Percentiles rank a stretch among this genome's conserved stretches.
Conservation (phyloP, 2,797 vertebrate species). For the Carduelis carduelis region DNA sequence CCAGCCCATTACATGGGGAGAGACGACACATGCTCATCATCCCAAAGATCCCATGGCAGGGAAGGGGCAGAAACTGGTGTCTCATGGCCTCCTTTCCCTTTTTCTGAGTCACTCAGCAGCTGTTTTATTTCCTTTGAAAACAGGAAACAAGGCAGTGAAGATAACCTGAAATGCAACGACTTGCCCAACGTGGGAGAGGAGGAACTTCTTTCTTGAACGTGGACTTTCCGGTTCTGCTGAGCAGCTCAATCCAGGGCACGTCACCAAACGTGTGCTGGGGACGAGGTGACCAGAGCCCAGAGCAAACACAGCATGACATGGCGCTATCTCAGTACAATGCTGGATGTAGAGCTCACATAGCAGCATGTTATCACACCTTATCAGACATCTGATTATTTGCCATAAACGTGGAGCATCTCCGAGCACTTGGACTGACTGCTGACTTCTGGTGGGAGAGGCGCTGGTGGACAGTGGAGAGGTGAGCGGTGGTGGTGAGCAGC, state of each 20-base stretch:
- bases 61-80: not conserved
- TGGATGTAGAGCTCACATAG: conserved; percentile 63
- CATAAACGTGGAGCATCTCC: conserved; percentile 50
- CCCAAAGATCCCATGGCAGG: not conserved
- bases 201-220: conserved; percentile 85
- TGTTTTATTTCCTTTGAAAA: conserved; percentile 48
- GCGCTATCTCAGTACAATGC: conserved; percentile 16
- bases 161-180: conserved; percentile 80
- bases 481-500: not conserved
- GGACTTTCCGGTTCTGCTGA: not conserved
- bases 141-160: conserved; percentile 91
- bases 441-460: not conserved
- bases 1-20: not conserved
- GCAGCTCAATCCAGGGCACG: not conserved
- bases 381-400: conserved; percentile 44
- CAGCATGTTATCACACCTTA: conserved; percentile 66
- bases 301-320: conserved; percentile 57
- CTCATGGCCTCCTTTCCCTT: not conserved
- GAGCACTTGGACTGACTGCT: not conserved
- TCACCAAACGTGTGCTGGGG: not conserved
- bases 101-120: not conserved
- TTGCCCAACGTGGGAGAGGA: conserved; percentile 86
- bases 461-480: not conserved
- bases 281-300: conserved; percentile 26
- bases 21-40: rapidly evolving